These are phyloP conservation scores for Cheilosia impressa DNA, from an alignment of 2,888 invertebrate species.

Conservation along the genomic window DNA sequence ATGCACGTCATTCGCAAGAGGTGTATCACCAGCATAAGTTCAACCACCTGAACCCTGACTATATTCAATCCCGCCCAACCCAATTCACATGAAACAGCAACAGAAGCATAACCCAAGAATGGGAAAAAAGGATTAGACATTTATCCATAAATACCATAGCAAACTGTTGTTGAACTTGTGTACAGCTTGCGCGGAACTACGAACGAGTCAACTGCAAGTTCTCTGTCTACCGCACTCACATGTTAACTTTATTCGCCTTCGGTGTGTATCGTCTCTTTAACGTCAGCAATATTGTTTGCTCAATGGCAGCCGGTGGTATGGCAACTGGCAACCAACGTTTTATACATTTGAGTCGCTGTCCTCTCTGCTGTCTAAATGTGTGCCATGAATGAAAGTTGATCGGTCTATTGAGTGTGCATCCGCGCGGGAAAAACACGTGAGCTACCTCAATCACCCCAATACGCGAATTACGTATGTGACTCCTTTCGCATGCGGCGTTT, in stretches of 20 bases:
- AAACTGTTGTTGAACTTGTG: constrained; percentile 43
- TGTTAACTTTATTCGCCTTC: constrained; percentile 6
- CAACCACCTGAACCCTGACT: constrained; percentile 28
- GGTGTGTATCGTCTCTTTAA: not conserved
- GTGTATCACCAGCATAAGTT: constrained; percentile 23
- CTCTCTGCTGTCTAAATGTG: constrained; percentile 3
- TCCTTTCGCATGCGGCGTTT: not conserved
- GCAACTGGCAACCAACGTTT: not conserved
- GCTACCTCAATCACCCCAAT: not conserved
- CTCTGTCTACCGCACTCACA: not conserved
- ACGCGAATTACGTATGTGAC: not conserved
- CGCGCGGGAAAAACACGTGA: constrained; percentile 6
- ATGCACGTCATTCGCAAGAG: too few species aligned
- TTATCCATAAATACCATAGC: constrained; percentile 41
- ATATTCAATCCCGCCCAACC: constrained; percentile 15
- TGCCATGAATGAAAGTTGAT: constrained; percentile 8
- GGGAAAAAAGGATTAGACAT: constrained; percentile 11
- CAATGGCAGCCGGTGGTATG: not conserved
- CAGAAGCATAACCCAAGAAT: constrained; percentile 9
- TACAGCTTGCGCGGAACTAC: constrained; percentile 24
- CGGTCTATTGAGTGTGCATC: constrained; percentile 22
- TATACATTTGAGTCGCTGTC: constrained; percentile 15
- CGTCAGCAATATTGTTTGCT: not conserved
- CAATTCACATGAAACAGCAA: constrained; percentile 41
- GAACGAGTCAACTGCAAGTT: not conserved